A percentile compares a stretch with the other conserved stretches of the same genome.
Evolutionary conservation across 1,140 invertebrate genomes (phyloP).

Genomic region (Rhynchophorus ferrugineus): DNA sequence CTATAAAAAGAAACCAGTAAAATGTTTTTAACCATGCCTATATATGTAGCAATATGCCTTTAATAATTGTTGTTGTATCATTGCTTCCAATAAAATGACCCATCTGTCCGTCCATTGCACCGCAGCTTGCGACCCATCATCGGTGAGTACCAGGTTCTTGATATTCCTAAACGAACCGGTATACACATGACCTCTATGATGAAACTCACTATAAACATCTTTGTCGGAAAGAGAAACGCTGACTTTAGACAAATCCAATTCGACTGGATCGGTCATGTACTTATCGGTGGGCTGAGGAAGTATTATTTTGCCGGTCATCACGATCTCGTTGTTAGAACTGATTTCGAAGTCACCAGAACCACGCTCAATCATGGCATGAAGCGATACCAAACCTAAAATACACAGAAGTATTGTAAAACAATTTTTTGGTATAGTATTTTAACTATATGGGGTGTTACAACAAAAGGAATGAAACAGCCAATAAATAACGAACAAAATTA

Average conservation of each 20-base stretch:
- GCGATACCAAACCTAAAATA: slow-evolving; percentile 48
- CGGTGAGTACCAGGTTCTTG: slow-evolving; percentile 28
- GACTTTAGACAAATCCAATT: slow-evolving; percentile 42
- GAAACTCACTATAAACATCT: slow-evolving; percentile 90
- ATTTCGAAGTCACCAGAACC: slow-evolving; percentile 80
- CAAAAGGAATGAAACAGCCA: too few relatives aligned
- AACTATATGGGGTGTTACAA: too few relatives aligned
- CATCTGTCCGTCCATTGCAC: slow-evolving; percentile 31
- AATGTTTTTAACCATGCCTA: too few relatives aligned
- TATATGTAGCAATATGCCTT: too few relatives aligned
- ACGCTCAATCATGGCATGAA: slow-evolving; percentile 79
- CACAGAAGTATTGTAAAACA: too few relatives aligned
- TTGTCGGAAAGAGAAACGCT: slow-evolving; percentile 46
- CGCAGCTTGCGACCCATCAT: slow-evolving; percentile 27
- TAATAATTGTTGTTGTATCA: slow-evolving; percentile 37
- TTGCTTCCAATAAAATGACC: slow-evolving; percentile 33
- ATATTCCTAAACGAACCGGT: slow-evolving; percentile 30
- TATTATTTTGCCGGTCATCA: slow-evolving; percentile 68
- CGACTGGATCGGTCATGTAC: slow-evolving; percentile 37
- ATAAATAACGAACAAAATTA: too few relatives aligned
- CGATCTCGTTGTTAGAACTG: slow-evolving; percentile 64
- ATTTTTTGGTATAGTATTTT: too few relatives aligned
- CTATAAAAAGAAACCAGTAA: slow-evolving; percentile 22
- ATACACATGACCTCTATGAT: slow-evolving; percentile 87
- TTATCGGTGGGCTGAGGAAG: slow-evolving; percentile 42